Percentiles rank a stretch among this genome's conserved stretches.
Conservation (phyloP, 2,113 vertebrate species). For the Propithecus coquereli region DNA sequence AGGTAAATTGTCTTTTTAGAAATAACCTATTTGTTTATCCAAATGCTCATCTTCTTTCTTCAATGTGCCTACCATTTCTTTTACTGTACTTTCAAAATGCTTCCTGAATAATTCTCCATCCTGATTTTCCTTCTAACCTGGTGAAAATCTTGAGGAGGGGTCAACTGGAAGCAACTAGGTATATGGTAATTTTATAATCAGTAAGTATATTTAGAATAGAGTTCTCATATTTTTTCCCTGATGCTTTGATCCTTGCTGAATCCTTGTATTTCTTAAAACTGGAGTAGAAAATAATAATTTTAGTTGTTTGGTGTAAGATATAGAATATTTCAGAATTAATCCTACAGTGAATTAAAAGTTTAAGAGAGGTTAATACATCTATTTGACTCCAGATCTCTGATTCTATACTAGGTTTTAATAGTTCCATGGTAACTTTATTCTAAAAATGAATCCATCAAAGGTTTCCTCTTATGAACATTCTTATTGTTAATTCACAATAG, state of each 20-base stretch:
- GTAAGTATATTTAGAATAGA: background rate
- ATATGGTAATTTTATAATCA: background rate
- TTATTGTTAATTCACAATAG: conserved; percentile 74
- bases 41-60: conserved; percentile 32
- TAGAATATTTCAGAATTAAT: conserved; percentile 38
- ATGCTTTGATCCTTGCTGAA: background rate
- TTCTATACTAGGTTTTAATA: background rate
- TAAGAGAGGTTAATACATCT: background rate
- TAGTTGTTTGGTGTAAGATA: background rate
- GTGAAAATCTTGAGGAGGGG: background rate
- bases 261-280: background rate
- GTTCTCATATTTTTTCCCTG: background rate
- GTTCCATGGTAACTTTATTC: conserved; percentile 66
- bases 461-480: conserved; percentile 41
- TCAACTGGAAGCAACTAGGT: background rate
- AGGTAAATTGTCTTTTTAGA: conserved; percentile 36
- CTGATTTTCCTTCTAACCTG: background rate
- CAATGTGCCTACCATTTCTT: background rate
- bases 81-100: background rate
- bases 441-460: conserved; percentile 56
- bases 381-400: background rate
- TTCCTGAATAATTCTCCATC: background rate
- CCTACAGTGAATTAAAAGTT: background rate
- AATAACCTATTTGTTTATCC: conserved; percentile 27
- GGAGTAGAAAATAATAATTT: conserved; percentile 19